These are phyloP conservation scores for Nothura maculosa DNA, from an alignment of 2,797 vertebrate species.

Conservation along the genomic window DNA sequence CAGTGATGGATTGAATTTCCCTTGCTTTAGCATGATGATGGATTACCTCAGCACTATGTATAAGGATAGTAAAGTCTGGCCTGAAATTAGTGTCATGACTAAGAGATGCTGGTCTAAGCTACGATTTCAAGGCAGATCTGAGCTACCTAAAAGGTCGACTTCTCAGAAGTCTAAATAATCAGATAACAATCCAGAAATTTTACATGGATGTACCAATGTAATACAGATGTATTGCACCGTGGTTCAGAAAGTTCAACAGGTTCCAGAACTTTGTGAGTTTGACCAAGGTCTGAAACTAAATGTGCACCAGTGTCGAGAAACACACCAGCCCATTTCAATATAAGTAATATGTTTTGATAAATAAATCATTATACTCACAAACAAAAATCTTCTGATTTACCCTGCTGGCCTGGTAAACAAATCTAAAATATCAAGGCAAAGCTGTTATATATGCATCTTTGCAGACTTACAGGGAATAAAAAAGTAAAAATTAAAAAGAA, in stretches of 20 bases:
- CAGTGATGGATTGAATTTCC: conserved; percentile 83
- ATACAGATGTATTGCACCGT: too few species aligned
- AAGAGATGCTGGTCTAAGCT: conserved; percentile 51
- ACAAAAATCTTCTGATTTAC: not conserved
- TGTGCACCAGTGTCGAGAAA: not conserved
- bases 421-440: not conserved
- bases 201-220: not conserved
- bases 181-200: not conserved
- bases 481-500: too few species aligned
- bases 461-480: not conserved
- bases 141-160: not conserved
- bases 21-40: conserved; percentile 80
- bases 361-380: accelerated
- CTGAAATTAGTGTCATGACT: conserved; percentile 79
- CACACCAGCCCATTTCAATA: not conserved
- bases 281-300: not conserved
- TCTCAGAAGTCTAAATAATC: conserved; percentile 17
- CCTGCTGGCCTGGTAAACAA: not conserved
- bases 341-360: accelerated
- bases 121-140: conserved; percentile 34
- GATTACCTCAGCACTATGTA: conserved; percentile 72
- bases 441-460: not conserved
- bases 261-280: not conserved
- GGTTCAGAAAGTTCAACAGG: too few species aligned
- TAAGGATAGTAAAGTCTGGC: conserved; percentile 70